Conservation (phyloP, 1,140 invertebrate genomes). For the Sminthurinus signatus region DNA sequence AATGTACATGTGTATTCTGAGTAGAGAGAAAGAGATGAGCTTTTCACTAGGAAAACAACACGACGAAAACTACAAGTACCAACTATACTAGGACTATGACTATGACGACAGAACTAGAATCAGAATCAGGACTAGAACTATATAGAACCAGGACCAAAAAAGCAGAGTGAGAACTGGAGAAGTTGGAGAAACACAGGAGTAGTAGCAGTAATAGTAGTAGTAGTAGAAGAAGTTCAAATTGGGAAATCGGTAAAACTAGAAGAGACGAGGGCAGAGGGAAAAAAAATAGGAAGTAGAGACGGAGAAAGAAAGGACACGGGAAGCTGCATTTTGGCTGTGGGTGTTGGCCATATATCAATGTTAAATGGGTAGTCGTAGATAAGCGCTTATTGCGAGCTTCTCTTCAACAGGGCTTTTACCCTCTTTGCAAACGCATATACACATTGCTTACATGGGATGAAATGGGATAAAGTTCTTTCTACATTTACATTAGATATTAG, state of each 20-base stretch:
- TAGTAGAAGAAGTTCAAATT: no score
- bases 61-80: background rate
- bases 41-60: background rate
- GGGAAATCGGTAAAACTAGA: background rate
- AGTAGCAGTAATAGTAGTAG: background rate
- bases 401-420: background rate
- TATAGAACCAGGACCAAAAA: no score
- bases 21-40: slow-evolving; percentile 7
- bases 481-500: no score
- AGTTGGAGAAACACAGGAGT: background rate
- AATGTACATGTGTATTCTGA: no score
- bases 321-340: slow-evolving; percentile 14
- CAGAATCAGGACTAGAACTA: no score
- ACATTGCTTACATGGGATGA: no score
- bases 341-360: slow-evolving; percentile 29
- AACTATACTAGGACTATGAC: no score
- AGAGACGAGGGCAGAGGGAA: background rate
- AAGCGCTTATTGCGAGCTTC: slow-evolving; percentile 17
- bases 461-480: no score
- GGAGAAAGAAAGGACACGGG: background rate
- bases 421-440: background rate
- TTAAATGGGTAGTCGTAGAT: slow-evolving; percentile 27
- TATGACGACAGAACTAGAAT: background rate
- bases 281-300: no score
- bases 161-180: no score